Percentiles rank a stretch among this genome's conserved stretches.
These are phyloP conservation scores for Cephalopholis sonnerati DNA, from an alignment of 2,113 vertebrate genomes.

Conservation along the genomic window DNA sequence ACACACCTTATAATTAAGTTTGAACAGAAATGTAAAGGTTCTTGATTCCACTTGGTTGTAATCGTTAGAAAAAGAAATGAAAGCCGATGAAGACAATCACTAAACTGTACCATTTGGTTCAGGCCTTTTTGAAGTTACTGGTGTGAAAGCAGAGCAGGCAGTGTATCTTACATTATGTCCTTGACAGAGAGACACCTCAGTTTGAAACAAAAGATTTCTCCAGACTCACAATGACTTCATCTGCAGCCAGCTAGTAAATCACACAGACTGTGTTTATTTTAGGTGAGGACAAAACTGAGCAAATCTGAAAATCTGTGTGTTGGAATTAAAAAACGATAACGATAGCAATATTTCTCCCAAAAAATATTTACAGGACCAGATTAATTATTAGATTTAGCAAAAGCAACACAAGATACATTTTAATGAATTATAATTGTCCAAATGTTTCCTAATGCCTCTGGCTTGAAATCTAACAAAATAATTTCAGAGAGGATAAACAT, in stretches of 20 bases:
- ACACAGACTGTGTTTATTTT: not conserved
- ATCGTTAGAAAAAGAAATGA: not conserved
- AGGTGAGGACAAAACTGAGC: not conserved
- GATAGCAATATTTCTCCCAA: not conserved
- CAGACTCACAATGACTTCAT: not conserved
- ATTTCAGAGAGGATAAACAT: not conserved
- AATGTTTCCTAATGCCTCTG: not conserved
- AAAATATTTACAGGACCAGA: not conserved
- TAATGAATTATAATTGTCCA: not conserved
- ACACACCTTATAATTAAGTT: not conserved
- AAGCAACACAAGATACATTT: not conserved
- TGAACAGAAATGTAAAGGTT: slow-evolving; percentile 2
- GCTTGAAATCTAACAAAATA: not conserved
- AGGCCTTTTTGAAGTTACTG: slow-evolving; percentile 9
- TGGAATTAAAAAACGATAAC: not conserved
- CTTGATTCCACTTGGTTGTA: not conserved
- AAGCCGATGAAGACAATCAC: not conserved
- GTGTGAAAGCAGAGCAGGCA: slow-evolving; percentile 19
- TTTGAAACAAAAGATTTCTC: slow-evolving; percentile 21
- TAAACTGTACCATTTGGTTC: slow-evolving; percentile 17
- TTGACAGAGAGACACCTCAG: slow-evolving; percentile 32
- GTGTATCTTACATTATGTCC: not conserved
- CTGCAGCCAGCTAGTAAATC: slow-evolving; percentile 21
- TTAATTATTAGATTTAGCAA: slow-evolving; percentile 1
- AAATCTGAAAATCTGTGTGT: not conserved